phyloP scores from a whole-genome alignment of 2,113 vertebrate genomes.

The human region DNA sequence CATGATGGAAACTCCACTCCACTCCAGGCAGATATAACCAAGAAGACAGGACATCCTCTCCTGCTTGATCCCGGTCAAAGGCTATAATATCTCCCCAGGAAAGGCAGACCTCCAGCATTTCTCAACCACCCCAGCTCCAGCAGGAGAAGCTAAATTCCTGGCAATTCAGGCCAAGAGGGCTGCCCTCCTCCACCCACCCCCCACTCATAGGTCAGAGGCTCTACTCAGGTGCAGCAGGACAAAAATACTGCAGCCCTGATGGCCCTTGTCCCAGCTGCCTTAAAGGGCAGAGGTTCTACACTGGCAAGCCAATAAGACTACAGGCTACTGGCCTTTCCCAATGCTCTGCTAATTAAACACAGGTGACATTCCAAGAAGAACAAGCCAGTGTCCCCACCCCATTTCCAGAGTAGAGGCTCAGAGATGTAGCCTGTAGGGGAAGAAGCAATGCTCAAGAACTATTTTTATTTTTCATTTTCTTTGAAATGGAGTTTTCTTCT shows the following conservation, averaged over 20 bases:
- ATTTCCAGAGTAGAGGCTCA: not conserved
- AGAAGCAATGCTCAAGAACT: not conserved
- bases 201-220: not conserved
- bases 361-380: not conserved
- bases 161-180: not conserved
- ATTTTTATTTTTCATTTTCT: no score
- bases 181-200: not conserved
- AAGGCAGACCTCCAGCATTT: not conserved
- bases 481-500: no score
- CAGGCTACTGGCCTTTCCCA: not conserved
- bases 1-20: not conserved
- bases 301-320: constrained; percentile 10
- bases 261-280: not conserved
- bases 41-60: constrained; percentile 10
- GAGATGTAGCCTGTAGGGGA: constrained; percentile 1
- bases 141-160: not conserved
- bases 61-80: not conserved
- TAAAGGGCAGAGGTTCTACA: not conserved
- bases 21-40: not conserved
- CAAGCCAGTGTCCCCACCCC: not conserved
- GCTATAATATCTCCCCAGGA: not conserved
- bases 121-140: not conserved
- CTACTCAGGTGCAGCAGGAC: not conserved
- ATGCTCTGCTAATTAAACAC: not conserved
- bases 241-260: not conserved